These are phyloP conservation scores for Spinus olivaceus DNA, from an alignment of 2,797 vertebrate species.

Conservation along the genomic window DNA sequence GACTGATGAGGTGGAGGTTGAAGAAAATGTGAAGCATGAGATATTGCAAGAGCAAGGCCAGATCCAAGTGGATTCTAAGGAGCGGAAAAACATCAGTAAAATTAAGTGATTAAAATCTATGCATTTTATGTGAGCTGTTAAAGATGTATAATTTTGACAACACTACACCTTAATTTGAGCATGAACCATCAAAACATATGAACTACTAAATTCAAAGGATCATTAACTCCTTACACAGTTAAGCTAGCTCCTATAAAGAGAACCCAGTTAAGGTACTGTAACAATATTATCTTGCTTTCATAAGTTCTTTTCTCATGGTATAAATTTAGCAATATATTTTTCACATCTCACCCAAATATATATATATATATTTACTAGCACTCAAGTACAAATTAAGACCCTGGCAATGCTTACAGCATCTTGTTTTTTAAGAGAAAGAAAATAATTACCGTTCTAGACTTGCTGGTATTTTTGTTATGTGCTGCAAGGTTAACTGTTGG, in stretches of 20 bases:
- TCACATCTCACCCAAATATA: not conserved
- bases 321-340: not conserved
- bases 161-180: not conserved
- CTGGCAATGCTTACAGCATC: not conserved
- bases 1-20: conserved; percentile 98
- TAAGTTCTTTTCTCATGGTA: not conserved
- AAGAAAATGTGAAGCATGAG: conserved; percentile 97
- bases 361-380: not conserved
- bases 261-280: not conserved
- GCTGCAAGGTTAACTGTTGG: conserved; percentile 92
- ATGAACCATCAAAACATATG: not conserved
- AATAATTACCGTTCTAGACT: conserved; percentile 87
- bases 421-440: not conserved
- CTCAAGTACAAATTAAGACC: not conserved
- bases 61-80: conserved; percentile 90
- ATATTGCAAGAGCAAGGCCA: conserved; percentile 94
- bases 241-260: not conserved
- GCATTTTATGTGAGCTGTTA: not conserved
- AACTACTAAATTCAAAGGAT: not conserved
- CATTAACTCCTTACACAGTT: not conserved
- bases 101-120: not conserved
- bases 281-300: not conserved
- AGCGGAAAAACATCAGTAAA: conserved; percentile 30
- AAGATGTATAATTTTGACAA: not conserved
- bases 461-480: conserved; percentile 91